Percentiles rank a stretch among this genome's conserved stretches.
phyloP scores from a whole-genome alignment of 2,113 vertebrate genomes.

The Myiozetetes cayanensis region DNA sequence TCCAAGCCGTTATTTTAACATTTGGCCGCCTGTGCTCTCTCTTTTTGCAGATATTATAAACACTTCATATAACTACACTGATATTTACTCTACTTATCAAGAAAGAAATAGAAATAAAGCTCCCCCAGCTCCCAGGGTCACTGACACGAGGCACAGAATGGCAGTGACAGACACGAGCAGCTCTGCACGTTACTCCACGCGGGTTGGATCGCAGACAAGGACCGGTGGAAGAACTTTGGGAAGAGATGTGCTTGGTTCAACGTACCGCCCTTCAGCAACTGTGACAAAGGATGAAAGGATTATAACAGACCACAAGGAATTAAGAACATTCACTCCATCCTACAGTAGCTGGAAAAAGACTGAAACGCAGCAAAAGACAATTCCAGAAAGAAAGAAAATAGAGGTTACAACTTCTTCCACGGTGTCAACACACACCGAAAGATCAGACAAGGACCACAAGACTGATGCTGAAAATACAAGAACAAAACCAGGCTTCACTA shows the following conservation, averaged over 20 bases:
- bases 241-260: constrained; percentile 63
- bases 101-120: constrained; percentile 74
- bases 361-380: constrained; percentile 46
- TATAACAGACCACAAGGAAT: constrained; percentile 44
- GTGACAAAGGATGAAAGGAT: constrained; percentile 76
- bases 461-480: not conserved
- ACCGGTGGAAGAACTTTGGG: constrained; percentile 57
- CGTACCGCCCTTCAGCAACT: constrained; percentile 38
- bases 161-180: constrained; percentile 58
- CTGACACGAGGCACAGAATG: constrained; percentile 68
- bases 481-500: constrained; percentile 21
- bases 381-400: constrained; percentile 58
- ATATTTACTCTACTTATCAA: constrained; percentile 66
- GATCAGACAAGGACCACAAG: constrained; percentile 4
- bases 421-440: not conserved
- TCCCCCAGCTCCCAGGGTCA: constrained; percentile 37
- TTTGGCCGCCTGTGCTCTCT: not conserved
- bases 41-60: constrained; percentile 79
- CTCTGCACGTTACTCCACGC: constrained; percentile 56
- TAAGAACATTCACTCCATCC: constrained; percentile 27
- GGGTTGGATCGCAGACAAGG: constrained; percentile 53
- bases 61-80: constrained; percentile 68
- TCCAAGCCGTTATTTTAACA: not conserved
- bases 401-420: constrained; percentile 57
- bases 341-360: constrained; percentile 25